These are phyloP conservation scores for Volucella zonaria DNA, from an alignment of 2,888 invertebrate species.

Conservation along the genomic window DNA sequence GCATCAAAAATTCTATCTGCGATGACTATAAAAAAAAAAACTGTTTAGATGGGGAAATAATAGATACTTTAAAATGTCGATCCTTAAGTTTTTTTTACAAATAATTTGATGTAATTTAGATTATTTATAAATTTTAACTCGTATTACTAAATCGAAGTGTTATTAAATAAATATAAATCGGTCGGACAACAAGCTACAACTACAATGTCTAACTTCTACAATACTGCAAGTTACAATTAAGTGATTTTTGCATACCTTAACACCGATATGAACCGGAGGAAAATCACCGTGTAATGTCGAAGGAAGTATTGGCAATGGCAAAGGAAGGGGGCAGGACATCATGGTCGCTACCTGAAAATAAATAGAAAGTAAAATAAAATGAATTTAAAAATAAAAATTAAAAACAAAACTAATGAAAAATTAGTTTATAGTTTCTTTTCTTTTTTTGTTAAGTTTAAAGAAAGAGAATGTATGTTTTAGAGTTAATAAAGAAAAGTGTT, in stretches of 20 bases:
- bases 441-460: neutral
- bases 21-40: no score
- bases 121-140: no score
- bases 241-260: constrained; percentile 79
- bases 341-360: constrained; percentile 82
- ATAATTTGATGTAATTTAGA: no score
- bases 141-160: no score
- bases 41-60: no score
- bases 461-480: constrained; percentile 14
- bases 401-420: constrained; percentile 75
- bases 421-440: constrained; percentile 13
- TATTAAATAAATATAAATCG: no score
- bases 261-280: constrained; percentile 82
- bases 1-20: no score
- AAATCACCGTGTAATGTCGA: constrained; percentile 82
- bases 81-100: no score
- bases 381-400: constrained; percentile 74
- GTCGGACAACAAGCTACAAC: neutral
- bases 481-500: constrained; percentile 20
- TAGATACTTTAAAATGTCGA: no score
- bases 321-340: constrained; percentile 83
- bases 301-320: constrained; percentile 82
- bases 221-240: neutral
- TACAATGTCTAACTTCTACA: neutral
- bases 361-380: constrained; percentile 61